Evolutionary conservation across 2,888 invertebrate genomes (phyloP).

Genomic region (Leptinotarsa haldemani): DNA sequence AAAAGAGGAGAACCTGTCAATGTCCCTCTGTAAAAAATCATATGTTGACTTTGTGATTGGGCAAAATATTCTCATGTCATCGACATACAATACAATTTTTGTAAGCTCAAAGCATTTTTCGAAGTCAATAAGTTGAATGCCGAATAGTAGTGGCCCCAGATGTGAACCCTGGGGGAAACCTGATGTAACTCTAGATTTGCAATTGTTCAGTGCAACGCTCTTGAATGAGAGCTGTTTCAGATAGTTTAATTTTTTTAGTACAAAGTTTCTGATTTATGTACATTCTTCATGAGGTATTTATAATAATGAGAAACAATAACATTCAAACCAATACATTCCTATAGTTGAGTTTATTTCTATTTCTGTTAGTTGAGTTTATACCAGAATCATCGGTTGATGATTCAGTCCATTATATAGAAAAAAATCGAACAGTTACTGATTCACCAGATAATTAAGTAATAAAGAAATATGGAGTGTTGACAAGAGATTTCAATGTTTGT

Average conservation of each 20-base stretch:
- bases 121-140: background rate
- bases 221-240: too few relatives aligned
- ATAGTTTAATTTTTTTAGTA: too few relatives aligned
- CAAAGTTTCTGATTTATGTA: too few relatives aligned
- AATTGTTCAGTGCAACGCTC: background rate
- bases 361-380: too few relatives aligned
- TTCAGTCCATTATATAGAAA: too few relatives aligned
- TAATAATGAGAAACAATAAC: too few relatives aligned
- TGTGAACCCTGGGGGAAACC: background rate
- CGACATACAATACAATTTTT: background rate
- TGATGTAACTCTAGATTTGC: conserved; percentile 1
- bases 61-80: background rate
- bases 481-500: background rate
- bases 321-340: too few relatives aligned
- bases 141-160: background rate
- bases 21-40: background rate
- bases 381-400: too few relatives aligned
- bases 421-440: background rate
- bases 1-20: background rate
- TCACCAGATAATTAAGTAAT: background rate
- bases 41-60: background rate
- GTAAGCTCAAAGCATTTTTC: background rate
- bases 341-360: too few relatives aligned
- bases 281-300: too few relatives aligned
- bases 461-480: background rate